Percentiles rank a stretch among this genome's conserved stretches.
Evolutionary conservation across 1,140 invertebrate species (phyloP).

Genomic region (Anagrus nilaparvatae): DNA sequence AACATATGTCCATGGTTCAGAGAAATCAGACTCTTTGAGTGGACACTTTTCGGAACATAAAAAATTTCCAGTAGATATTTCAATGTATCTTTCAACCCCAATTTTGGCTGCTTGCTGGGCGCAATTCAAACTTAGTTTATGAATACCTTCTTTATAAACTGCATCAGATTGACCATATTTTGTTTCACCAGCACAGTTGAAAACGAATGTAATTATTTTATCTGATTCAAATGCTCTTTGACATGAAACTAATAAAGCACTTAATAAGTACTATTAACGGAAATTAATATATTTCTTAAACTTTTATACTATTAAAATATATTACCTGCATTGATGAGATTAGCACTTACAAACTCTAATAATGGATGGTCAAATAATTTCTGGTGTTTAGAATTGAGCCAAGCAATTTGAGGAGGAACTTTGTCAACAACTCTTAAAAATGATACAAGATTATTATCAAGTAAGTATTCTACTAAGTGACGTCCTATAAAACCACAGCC

Average conservation of each 20-base stretch:
- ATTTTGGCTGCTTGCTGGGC: constrained; percentile 63
- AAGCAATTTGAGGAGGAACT: constrained; percentile 83
- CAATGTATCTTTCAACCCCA: constrained; percentile 62
- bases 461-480: constrained; percentile 72
- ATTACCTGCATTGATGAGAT: constrained; percentile 78
- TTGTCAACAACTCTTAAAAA: constrained; percentile 78
- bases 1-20: constrained; percentile 74
- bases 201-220: constrained; percentile 61
- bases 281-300: constrained; percentile 3
- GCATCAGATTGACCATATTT: constrained; percentile 77
- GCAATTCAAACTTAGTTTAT: constrained; percentile 73
- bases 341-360: constrained; percentile 84
- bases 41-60: constrained; percentile 71
- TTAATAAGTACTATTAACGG: constrained; percentile 5
- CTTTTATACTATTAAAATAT: not conserved
- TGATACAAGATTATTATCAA: constrained; percentile 66
- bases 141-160: constrained; percentile 82
- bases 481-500: constrained; percentile 88
- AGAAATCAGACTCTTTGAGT: constrained; percentile 62
- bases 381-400: constrained; percentile 67
- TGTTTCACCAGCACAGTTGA: constrained; percentile 86
- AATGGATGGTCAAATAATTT: constrained; percentile 58
- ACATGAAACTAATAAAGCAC: constrained; percentile 53
- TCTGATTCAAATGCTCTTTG: constrained; percentile 59
- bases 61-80: constrained; percentile 77